Conservation (phyloP, 2,888 invertebrate species). For the Podabrus alpinus region DNA sequence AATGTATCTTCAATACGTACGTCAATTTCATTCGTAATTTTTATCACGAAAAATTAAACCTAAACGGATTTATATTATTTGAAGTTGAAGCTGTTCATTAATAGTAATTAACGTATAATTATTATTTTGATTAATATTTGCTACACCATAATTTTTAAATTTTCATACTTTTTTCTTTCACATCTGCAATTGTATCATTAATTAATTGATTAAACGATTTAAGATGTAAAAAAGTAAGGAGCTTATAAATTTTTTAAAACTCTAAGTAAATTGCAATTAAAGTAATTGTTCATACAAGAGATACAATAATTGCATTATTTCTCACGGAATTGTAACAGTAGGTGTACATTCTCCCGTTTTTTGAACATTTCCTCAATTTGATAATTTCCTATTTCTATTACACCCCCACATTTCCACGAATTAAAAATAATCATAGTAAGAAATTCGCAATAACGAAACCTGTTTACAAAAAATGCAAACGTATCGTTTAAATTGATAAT, state of each 20-base stretch:
- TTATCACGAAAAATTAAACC: not conserved
- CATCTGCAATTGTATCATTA: not conserved
- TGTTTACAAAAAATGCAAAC: not conserved
- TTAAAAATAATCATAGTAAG: not conserved
- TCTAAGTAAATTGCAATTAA: not conserved
- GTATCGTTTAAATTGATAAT: not conserved
- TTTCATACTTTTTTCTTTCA: not conserved
- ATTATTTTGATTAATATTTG: not conserved
- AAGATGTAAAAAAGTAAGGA: not conserved
- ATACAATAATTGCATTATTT: conserved; percentile 33
- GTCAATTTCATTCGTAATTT: not conserved
- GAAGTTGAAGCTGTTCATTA: not conserved
- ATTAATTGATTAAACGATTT: not conserved
- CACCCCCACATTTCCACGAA: conserved; percentile 35
- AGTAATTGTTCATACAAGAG: not conserved
- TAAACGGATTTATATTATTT: not conserved
- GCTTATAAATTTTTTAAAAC: not conserved
- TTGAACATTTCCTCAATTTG: conserved; percentile 45
- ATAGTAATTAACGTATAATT: not conserved
- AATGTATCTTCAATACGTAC: not conserved
- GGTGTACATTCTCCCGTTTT: conserved; percentile 41
- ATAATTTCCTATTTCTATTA: conserved; percentile 41
- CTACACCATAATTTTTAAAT: not conserved
- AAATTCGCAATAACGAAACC: not conserved
- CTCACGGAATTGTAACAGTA: conserved; percentile 36